Evolutionary conservation across 2,888 invertebrate species (phyloP).

Genomic region (Augiades crinisus): DNA sequence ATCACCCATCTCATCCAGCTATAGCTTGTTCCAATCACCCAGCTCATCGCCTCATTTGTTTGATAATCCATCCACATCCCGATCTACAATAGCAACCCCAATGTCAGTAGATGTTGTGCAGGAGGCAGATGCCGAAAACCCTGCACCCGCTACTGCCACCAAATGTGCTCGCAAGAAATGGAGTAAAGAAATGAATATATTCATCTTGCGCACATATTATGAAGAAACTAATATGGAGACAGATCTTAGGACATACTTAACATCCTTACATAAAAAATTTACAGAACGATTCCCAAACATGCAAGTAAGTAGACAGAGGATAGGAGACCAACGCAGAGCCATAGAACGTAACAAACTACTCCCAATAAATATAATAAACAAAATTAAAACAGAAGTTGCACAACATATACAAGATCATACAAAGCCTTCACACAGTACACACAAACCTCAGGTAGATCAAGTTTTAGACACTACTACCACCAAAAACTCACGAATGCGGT

Average conservation of each 20-base stretch:
- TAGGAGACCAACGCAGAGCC: slow-evolving; percentile 20
- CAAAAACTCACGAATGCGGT: slow-evolving; percentile 16
- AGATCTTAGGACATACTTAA: slow-evolving; percentile 16
- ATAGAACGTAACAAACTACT: neutral
- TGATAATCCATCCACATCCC: neutral
- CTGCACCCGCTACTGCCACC: slow-evolving; percentile 25
- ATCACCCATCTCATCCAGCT: neutral
- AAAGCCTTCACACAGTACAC: too few relatives aligned
- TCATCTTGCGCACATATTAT: slow-evolving; percentile 28
- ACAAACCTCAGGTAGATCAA: too few relatives aligned
- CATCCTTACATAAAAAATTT: slow-evolving; percentile 28
- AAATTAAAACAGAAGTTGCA: slow-evolving; percentile 8
- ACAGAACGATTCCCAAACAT: slow-evolving; percentile 28
- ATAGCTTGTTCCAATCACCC: slow-evolving; percentile 1
- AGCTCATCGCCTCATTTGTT: slow-evolving; percentile 3
- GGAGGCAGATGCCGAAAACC: slow-evolving; percentile 14
- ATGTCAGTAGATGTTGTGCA: slow-evolving; percentile 3
- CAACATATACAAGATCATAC: neutral
- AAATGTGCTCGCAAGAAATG: slow-evolving; percentile 26
- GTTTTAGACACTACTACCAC: neutral
- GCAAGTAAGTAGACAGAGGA: slow-evolving; percentile 30
- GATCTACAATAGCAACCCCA: neutral
- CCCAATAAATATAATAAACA: neutral
- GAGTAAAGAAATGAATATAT: slow-evolving; percentile 27
- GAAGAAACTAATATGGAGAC: slow-evolving; percentile 14